Conservation (phyloP, 2,113 vertebrate species). For the Montifringilla adamsi region DNA sequence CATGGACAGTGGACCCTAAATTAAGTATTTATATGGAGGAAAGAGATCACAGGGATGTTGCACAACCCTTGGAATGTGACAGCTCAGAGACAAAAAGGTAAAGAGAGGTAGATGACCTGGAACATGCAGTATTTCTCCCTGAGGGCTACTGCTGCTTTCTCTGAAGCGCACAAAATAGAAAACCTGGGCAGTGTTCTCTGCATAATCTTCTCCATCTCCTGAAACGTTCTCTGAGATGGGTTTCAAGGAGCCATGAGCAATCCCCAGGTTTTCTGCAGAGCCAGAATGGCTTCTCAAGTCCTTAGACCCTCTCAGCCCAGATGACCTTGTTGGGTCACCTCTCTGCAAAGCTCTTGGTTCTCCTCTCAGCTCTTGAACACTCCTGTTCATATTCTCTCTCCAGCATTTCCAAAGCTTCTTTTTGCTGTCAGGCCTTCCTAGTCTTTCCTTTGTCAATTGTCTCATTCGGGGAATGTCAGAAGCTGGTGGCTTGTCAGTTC, state of each 20-base stretch:
- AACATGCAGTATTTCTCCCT: not conserved
- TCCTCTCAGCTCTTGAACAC: not conserved
- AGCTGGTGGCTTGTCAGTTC: not conserved
- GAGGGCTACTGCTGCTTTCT: not conserved
- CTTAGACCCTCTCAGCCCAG: not conserved
- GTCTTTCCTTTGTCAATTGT: not conserved
- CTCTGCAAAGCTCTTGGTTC: not conserved
- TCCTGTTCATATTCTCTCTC: not conserved
- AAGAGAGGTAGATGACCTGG: not conserved
- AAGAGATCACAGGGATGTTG: not conserved
- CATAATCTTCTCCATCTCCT: not conserved
- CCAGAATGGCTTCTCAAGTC: too few relatives aligned
- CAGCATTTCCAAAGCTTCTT: not conserved
- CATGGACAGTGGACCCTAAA: not conserved
- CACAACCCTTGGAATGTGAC: not conserved
- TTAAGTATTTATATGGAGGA: not conserved
- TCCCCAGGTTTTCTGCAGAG: not conserved
- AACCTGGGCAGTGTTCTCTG: not conserved
- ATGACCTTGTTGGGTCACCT: not conserved
- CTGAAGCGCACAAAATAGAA: not conserved
- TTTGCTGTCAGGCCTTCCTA: not conserved
- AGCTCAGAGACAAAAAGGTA: not conserved
- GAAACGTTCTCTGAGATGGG: not conserved
- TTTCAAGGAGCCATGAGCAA: not conserved
- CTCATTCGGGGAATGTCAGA: not conserved